Conservation (phyloP, 2,113 vertebrate genomes). For the Percopsis transmontana region DNA sequence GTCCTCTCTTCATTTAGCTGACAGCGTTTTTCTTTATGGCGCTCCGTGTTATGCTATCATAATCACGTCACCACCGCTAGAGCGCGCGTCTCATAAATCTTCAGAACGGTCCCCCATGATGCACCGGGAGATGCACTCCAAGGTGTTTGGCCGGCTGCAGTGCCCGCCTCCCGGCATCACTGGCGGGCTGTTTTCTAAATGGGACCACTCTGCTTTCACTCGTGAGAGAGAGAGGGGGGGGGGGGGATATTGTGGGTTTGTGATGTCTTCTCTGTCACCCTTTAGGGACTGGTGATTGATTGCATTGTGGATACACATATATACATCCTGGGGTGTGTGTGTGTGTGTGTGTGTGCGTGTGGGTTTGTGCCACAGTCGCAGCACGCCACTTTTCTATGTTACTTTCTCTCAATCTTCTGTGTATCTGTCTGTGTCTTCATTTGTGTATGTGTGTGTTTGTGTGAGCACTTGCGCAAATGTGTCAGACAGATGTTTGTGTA, state of each 20-base stretch:
- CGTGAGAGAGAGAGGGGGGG: slow-evolving; percentile 3
- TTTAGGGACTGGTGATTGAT: neutral
- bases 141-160: slow-evolving; percentile 6
- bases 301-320: neutral
- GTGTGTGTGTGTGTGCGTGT: neutral
- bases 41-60: slow-evolving; percentile 71
- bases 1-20: slow-evolving; percentile 68
- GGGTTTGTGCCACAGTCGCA: neutral
- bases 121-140: slow-evolving; percentile 17
- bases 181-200: slow-evolving; percentile 28
- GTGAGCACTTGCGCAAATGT: too few relatives aligned
- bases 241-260: neutral
- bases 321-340: neutral
- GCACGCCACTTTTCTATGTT: neutral
- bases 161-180: neutral
- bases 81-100: slow-evolving; percentile 63
- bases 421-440: neutral
- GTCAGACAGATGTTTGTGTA: too few relatives aligned
- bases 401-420: neutral
- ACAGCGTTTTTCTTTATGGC: slow-evolving; percentile 70
- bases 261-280: neutral
- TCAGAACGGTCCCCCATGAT: slow-evolving; percentile 31
- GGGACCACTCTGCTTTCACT: slow-evolving; percentile 31
- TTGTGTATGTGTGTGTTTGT: neutral
- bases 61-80: slow-evolving; percentile 48